Evolutionary conservation across 2,888 invertebrate genomes (phyloP), one percentile per base, ranked within the genome.

Genomic region (Xestoiulus laeticollis): DNA sequence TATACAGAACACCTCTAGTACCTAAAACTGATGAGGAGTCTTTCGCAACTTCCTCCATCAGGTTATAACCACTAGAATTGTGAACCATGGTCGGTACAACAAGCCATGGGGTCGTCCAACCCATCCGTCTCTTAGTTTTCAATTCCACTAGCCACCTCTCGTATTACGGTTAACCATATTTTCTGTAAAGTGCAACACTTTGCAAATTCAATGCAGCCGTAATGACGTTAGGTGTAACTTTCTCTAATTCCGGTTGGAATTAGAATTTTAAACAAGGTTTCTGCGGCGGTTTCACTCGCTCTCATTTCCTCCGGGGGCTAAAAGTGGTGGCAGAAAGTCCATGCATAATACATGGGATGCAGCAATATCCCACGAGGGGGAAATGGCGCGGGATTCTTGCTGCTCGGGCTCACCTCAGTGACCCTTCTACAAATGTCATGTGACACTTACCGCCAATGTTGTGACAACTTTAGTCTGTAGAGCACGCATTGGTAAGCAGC

Each of bases 151-250:
- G 84, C 84, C 84, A 22, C 84, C 33, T 33, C 86, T 53, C 32
- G 86, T 48, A 86, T 86, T 44, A 86, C 44, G 86, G 86, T 86
- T 86, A 86, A 86, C 86, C 86, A 86, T 38, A 86, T 86, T 48
- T 86, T 30, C 86, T 32, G 48, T 86, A 86, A 86, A 86, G 86
- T 86, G 48, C 86, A 38, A 86, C 86, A 86, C 86, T 86, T 86
- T 86, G 48, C 53, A 86, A 86, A 86, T 48, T 86, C 86, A 86
- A 86, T 44, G 43, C 86, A 53, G 44, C 86, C 32, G 86, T 86
- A 86, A 86, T 86, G 86, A 86, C 86, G 86, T 86, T 86, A 86
- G 86, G 86, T 53, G 86, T 86, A 86, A 86, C 86, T 86, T 86
- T 86, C 86, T 86, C 53, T 86, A 86, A 86, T 86, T 86, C 48